Conservation (phyloP, 2,888 invertebrate species). For the Morpho helenor region DNA sequence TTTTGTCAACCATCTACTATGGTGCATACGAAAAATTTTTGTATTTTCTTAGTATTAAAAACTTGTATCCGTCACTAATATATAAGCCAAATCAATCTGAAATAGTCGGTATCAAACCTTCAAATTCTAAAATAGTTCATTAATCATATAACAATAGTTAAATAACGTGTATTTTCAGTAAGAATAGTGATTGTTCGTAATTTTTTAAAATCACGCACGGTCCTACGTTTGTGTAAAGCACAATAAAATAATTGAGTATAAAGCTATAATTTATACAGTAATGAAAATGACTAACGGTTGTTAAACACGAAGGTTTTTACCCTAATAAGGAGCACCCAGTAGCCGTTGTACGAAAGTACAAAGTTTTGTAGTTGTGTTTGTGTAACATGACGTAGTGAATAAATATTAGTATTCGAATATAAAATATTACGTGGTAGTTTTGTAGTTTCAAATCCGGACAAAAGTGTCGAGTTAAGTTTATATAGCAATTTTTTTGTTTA, state of each 20-base stretch:
- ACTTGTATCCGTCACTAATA: too few relatives aligned
- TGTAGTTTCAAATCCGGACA: too few relatives aligned
- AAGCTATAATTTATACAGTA: conserved; percentile 70
- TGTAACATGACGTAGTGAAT: too few relatives aligned
- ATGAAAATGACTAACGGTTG: conserved; percentile 68
- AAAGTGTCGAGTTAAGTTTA: too few relatives aligned
- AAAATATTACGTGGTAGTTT: too few relatives aligned
- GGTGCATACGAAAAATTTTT: too few relatives aligned
- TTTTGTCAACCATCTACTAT: too few relatives aligned
- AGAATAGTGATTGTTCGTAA: neutral
- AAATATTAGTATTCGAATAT: too few relatives aligned
- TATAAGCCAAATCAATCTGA: too few relatives aligned
- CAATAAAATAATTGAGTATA: conserved; percentile 60
- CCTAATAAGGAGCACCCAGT: conserved; percentile 47
- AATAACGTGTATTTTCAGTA: neutral
- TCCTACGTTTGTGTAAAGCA: conserved; percentile 40
- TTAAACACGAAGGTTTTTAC: conserved; percentile 67
- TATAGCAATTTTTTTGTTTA: too few relatives aligned
- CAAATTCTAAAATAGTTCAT: neutral
- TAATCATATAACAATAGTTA: neutral
- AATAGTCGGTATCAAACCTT: too few relatives aligned
- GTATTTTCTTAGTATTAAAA: too few relatives aligned
- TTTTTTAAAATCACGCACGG: conserved; percentile 54
- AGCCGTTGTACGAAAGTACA: conserved; percentile 4
- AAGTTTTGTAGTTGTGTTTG: neutral